Conservation (phyloP, 2,888 invertebrate genomes). For the Drosophila trichaetosa region DNA sequence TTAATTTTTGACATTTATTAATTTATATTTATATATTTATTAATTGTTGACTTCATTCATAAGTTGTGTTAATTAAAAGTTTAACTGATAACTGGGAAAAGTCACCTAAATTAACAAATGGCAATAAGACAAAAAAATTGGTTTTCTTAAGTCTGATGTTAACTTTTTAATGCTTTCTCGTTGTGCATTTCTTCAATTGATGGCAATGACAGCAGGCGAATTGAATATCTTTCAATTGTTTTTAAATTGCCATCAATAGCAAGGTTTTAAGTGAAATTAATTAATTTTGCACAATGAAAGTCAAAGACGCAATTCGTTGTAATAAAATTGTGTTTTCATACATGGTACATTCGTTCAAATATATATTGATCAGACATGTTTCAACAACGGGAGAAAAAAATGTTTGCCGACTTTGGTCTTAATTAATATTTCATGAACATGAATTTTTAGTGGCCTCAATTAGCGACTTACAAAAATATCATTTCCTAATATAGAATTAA, state of each 20-base stretch:
- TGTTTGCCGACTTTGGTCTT: constrained; percentile 24
- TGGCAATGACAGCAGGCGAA: constrained; percentile 51
- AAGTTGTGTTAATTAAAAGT: constrained; percentile 53
- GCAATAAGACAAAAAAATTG: not conserved
- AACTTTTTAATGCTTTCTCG: constrained; percentile 29
- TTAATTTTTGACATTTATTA: constrained; percentile 48
- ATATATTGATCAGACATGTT: constrained; percentile 28
- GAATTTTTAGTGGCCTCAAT: constrained; percentile 51
- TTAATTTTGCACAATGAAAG: constrained; percentile 76
- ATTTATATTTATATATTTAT: too few relatives aligned
- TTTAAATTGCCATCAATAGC: constrained; percentile 79
- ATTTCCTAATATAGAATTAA: constrained; percentile 57
- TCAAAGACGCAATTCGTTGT: constrained; percentile 71
- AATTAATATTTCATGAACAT: constrained; percentile 54
- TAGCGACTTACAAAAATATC: constrained; percentile 41
- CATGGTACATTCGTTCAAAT: constrained; percentile 4
- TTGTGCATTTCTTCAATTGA: constrained; percentile 65
- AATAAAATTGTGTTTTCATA: constrained; percentile 42
- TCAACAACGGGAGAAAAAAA: constrained; percentile 2
- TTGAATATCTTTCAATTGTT: constrained; percentile 75
- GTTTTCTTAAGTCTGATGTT: constrained; percentile 26
- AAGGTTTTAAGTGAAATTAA: constrained; percentile 76
- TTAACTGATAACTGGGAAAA: constrained; percentile 61
- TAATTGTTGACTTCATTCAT: constrained; percentile 52
- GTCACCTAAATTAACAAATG: constrained; percentile 40